Evolutionary conservation across 2,888 invertebrate species (phyloP).

Genomic region (Galerucella pusilla): DNA sequence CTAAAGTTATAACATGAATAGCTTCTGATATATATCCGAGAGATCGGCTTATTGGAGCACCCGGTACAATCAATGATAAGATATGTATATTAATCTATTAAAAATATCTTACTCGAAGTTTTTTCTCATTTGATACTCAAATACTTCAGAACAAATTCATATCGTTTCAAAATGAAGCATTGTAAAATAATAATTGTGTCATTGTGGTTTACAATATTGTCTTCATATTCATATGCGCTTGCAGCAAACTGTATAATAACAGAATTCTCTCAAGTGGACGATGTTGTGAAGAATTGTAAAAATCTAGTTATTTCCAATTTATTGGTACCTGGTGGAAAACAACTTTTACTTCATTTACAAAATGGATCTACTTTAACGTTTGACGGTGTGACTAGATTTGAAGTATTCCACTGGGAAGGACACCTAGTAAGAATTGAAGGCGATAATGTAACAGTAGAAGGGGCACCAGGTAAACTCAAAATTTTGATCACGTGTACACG

Average conservation of each 20-base stretch:
- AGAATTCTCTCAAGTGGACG: slow-evolving; percentile 26
- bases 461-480: slow-evolving; percentile 33
- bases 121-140: background rate
- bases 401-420: slow-evolving; percentile 35
- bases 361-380: slow-evolving; percentile 30
- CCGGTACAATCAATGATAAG: too few relatives aligned
- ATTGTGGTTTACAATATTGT: background rate
- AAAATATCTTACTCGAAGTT: too few relatives aligned
- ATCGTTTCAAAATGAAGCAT: background rate
- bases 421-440: slow-evolving; percentile 35
- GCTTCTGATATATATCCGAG: too few relatives aligned
- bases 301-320: slow-evolving; percentile 35
- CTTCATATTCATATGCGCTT: background rate
- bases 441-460: slow-evolving; percentile 29
- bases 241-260: slow-evolving; percentile 28
- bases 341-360: slow-evolving; percentile 28
- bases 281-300: slow-evolving; percentile 22
- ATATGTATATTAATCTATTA: too few relatives aligned
- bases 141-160: background rate
- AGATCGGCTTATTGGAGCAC: too few relatives aligned
- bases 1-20: too few relatives aligned
- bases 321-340: slow-evolving; percentile 35
- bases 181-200: background rate
- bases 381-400: slow-evolving; percentile 33
- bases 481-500: background rate